Evolutionary conservation across 2,888 invertebrate genomes (phyloP), one percentile per base, ranked within the genome.

Genomic region (Erynnis tages): DNA sequence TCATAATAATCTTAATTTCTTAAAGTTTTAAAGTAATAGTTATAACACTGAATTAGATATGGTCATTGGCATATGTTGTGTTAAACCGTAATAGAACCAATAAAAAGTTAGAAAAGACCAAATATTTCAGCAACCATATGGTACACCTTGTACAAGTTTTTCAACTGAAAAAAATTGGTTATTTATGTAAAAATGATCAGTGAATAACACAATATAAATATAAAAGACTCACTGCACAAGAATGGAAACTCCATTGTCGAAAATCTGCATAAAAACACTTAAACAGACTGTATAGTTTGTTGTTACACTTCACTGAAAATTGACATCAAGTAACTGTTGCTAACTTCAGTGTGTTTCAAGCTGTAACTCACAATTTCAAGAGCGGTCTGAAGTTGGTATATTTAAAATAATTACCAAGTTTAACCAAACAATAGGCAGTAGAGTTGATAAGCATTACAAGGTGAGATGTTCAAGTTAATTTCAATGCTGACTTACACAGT

Each of bases 221-320:
- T 25, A 34, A 17, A 46, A 17, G 25, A 70, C 85, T 82, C 63
- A 86, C 86, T 75, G 66, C 82, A 83, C 23, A 72, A 64, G 69
- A 82, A 86, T 54, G 80, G 73, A 53, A 71, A 73, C 62, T 75
- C 76, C 81, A 85, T 84, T 55, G 57, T 62, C 35, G 54, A 53
- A 55, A 40, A 58, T 54, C 19, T 49, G 44, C 16, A 41, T 53
- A 21, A 60, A 58, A 53, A 58, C 45, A 53, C n/a, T n/a, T n/a
- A 41, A 30, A 41, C n/a, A 38, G 5, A 17, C 55, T 53, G 38
- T 57, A 60, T 56, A 58, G 16, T 25, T 46, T 52, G 48, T 57
- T 60, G 81, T 79, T 76, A 74, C 67, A 71, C 74, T 79, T 74
- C 68, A 77, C 81, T 83, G 83, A 85, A 86, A 83, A 70, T 63